Evolutionary conservation across 2,888 invertebrate species (phyloP).

Genomic region (Aphidoletes aphidimyza): DNA sequence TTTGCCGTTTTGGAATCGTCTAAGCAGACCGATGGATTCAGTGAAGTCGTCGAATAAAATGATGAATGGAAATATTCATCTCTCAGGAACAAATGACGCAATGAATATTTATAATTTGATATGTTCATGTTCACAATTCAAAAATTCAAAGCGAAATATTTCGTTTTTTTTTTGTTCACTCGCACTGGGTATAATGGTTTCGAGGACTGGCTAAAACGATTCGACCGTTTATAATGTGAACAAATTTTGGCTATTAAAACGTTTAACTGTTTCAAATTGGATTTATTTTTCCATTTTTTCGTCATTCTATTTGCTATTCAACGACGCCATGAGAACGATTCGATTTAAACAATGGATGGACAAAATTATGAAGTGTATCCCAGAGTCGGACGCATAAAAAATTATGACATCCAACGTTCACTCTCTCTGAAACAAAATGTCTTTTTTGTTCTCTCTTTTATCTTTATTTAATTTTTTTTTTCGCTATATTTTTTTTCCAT

Average conservation of each 20-base stretch:
- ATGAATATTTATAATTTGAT: conserved; percentile 6
- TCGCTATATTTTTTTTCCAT: background rate
- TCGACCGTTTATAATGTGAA: background rate
- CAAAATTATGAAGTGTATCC: background rate
- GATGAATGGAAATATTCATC: background rate
- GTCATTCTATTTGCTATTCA: background rate
- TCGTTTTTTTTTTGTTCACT: background rate
- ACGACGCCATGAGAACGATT: background rate
- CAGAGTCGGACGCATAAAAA: background rate
- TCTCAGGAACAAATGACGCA: background rate
- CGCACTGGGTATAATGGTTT: background rate
- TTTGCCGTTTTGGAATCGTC: too few species aligned
- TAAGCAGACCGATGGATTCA: too few species aligned
- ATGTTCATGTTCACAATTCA: background rate
- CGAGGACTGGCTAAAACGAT: background rate
- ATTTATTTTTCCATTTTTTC: conserved; percentile 13
- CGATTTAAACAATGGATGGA: background rate
- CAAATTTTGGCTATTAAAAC: background rate
- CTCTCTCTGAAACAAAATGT: background rate
- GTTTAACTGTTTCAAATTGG: conserved; percentile 25
- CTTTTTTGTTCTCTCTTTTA: background rate
- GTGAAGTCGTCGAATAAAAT: background rate
- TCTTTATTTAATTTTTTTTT: background rate
- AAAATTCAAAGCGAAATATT: background rate
- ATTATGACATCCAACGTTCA: background rate